Conservation (phyloP, 2,888 invertebrate species). For the Lithodes maja region DNA sequence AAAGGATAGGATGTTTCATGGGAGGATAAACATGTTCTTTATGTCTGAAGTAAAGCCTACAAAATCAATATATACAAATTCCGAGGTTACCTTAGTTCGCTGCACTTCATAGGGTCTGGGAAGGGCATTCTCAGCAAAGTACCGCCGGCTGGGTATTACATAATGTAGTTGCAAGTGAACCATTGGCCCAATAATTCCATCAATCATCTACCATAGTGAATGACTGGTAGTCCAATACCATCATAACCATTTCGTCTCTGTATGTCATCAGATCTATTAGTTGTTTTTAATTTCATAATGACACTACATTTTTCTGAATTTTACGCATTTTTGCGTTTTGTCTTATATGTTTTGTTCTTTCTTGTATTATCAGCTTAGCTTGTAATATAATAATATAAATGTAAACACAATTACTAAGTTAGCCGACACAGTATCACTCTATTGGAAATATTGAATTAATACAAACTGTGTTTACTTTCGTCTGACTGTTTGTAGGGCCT, state of each 20-base stretch:
- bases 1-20: slow-evolving; percentile 9
- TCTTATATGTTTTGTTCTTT: too few species aligned
- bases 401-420: too few species aligned
- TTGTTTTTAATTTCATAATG: too few species aligned
- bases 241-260: background rate
- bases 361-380: too few species aligned
- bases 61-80: slow-evolving; percentile 20
- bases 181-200: slow-evolving; percentile 25
- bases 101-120: slow-evolving; percentile 14
- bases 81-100: background rate
- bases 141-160: slow-evolving; percentile 16
- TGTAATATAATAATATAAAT: too few species aligned
- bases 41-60: slow-evolving; percentile 22
- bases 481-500: too few species aligned
- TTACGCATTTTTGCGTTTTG: too few species aligned
- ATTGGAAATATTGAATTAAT: too few species aligned
- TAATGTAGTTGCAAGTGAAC: slow-evolving; percentile 24
- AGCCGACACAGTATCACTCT: too few species aligned
- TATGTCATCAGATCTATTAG: too few species aligned
- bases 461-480: too few species aligned
- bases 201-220: slow-evolving; percentile 22
- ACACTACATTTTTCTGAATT: too few species aligned
- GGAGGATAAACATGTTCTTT: slow-evolving; percentile 18
- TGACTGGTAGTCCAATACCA: slow-evolving; percentile 20
- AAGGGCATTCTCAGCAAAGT: slow-evolving; percentile 28